Conservation (phyloP, 2,888 invertebrate species). For the Camponotus fellah region DNA sequence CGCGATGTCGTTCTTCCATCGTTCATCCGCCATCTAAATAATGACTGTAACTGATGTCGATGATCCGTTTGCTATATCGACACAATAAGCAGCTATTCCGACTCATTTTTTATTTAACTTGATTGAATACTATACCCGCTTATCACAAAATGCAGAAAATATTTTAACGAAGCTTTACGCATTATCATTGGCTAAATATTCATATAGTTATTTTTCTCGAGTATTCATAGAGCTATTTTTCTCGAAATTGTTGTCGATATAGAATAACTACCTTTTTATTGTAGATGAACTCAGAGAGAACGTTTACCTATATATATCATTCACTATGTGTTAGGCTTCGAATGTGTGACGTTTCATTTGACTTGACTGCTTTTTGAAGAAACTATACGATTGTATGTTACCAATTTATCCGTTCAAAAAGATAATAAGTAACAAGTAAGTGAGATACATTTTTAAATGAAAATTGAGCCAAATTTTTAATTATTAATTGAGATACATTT, state of each 20-base stretch:
- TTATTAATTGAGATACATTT: too few species aligned
- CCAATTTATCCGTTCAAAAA: not conserved
- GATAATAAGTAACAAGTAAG: not conserved
- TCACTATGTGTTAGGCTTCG: not conserved
- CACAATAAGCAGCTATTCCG: not conserved
- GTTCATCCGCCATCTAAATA: constrained; percentile 1
- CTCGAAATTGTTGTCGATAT: not conserved
- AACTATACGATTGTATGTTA: not conserved
- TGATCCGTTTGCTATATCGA: not conserved
- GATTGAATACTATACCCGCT: not conserved
- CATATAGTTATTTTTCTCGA: not conserved
- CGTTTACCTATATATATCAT: not conserved
- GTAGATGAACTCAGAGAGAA: not conserved
- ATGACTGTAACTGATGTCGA: constrained; percentile 18
- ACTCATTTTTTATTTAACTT: constrained; percentile 9
- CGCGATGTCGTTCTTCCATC: constrained; percentile 6
- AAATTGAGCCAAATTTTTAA: too few species aligned
- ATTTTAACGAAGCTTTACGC: not conserved
- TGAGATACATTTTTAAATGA: too few species aligned
- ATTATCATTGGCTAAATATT: not conserved
- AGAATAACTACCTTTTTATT: not conserved
- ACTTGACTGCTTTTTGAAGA: not conserved
- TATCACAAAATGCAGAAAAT: not conserved
- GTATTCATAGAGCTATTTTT: not conserved
- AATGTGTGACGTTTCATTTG: not conserved